These are phyloP conservation scores for Anolis sagrei DNA, from an alignment of 2,113 vertebrate species.

Conservation along the genomic window DNA sequence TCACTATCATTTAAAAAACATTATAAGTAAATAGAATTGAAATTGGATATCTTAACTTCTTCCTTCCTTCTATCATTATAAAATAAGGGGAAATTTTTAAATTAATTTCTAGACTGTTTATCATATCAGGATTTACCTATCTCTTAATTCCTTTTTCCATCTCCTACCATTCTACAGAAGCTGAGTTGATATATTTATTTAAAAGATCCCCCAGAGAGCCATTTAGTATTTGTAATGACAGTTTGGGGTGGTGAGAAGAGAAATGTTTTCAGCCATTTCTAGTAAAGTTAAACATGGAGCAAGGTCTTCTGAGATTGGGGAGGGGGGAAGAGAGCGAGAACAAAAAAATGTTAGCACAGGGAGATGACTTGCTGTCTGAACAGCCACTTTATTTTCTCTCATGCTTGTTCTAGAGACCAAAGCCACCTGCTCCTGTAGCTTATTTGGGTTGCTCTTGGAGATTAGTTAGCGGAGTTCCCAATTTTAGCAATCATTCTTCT, in stretches of 20 bases:
- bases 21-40: no score
- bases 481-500: rapidly evolving
- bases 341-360: background rate
- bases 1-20: no score
- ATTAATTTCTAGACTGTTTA: no score
- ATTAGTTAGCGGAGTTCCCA: background rate
- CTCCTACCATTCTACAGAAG: background rate
- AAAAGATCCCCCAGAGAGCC: background rate
- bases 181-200: background rate
- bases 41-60: no score
- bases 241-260: background rate
- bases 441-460: slow-evolving; percentile 23
- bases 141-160: background rate
- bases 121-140: no score
- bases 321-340: background rate
- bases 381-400: background rate
- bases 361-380: background rate
- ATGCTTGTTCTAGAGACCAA: slow-evolving; percentile 19
- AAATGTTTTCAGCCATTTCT: background rate
- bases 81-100: no score
- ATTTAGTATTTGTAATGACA: background rate
- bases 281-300: background rate
- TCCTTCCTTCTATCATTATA: no score
- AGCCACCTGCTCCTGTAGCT: slow-evolving; percentile 8
- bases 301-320: background rate